phyloP scores from a whole-genome alignment of 2,113 vertebrate genomes.

The Penelope pileata region DNA sequence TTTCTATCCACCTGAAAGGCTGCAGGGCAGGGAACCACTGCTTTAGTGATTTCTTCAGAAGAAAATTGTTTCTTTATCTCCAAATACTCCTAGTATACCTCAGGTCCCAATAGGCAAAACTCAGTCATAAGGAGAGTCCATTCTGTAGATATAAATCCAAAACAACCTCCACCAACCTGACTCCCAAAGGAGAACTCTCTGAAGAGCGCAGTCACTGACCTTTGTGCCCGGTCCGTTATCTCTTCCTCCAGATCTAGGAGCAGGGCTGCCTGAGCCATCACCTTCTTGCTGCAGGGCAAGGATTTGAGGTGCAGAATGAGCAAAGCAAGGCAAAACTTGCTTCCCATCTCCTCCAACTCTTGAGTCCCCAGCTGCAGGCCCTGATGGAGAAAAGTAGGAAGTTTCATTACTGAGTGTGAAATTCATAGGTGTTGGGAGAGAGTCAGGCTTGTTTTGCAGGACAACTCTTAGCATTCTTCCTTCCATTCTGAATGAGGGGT shows the following conservation, averaged over 20 bases:
- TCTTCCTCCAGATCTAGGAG: constrained; percentile 78
- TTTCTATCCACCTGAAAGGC: background rate
- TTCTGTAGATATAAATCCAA: background rate
- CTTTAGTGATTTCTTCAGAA: background rate
- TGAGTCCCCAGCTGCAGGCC: constrained; percentile 87
- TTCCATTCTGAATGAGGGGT: background rate
- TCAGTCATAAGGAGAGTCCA: background rate
- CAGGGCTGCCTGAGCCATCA: constrained; percentile 71
- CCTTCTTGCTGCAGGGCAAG: constrained; percentile 71
- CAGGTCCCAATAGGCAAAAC: background rate
- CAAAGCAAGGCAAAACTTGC: constrained; percentile 90
- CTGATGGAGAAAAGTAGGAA: constrained; percentile 68
- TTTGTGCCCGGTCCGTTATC: constrained; percentile 75
- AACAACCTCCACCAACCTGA: background rate
- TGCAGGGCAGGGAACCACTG: background rate
- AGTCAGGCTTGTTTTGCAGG: background rate
- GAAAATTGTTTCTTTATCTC: background rate
- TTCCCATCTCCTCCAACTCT: constrained; percentile 92
- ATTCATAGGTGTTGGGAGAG: background rate
- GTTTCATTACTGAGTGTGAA: background rate
- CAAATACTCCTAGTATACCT: background rate
- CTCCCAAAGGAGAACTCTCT: background rate
- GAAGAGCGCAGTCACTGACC: constrained; percentile 11
- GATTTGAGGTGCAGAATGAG: constrained; percentile 84
- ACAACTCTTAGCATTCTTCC: background rate